Conservation (phyloP, 1,140 invertebrate genomes). For the Sminthurinus signatus region DNA sequence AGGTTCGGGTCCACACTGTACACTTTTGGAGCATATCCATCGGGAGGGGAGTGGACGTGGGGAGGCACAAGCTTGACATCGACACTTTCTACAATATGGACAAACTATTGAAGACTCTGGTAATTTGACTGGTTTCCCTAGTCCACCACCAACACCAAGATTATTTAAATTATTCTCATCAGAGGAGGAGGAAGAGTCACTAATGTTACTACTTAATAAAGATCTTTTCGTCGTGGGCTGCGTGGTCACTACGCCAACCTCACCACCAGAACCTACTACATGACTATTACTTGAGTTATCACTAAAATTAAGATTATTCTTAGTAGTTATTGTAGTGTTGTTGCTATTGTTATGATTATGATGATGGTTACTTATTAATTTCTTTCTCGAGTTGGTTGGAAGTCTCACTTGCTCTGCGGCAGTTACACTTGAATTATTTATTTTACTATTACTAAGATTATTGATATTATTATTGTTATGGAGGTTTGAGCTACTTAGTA, state of each 20-base stretch:
- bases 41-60: slow-evolving; percentile 72
- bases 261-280: slow-evolving; percentile 31
- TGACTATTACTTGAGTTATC: slow-evolving; percentile 16
- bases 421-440: slow-evolving; percentile 36
- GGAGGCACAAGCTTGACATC: slow-evolving; percentile 77
- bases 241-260: slow-evolving; percentile 31
- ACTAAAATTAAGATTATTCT: too few species aligned
- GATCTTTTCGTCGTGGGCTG: slow-evolving; percentile 32
- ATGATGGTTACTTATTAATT: background rate
- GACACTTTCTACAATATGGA: slow-evolving; percentile 72
- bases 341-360: slow-evolving; percentile 2
- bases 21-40: slow-evolving; percentile 81
- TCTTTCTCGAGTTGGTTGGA: slow-evolving; percentile 34
- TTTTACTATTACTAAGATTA: slow-evolving; percentile 22
- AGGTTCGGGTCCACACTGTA: slow-evolving; percentile 76
- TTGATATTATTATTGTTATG: slow-evolving; percentile 7
- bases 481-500: background rate
- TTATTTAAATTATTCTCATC: too few species aligned
- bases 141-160: slow-evolving; percentile 42
- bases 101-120: slow-evolving; percentile 63
- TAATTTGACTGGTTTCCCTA: slow-evolving; percentile 44
- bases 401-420: slow-evolving; percentile 41
- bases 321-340: slow-evolving; percentile 9
- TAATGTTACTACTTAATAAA: slow-evolving; percentile 25
- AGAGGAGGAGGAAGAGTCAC: too few species aligned